Base-by-base conservation (phyloP, 2,888 invertebrate genomes). In the Drosophila nr. fundita region DNA sequence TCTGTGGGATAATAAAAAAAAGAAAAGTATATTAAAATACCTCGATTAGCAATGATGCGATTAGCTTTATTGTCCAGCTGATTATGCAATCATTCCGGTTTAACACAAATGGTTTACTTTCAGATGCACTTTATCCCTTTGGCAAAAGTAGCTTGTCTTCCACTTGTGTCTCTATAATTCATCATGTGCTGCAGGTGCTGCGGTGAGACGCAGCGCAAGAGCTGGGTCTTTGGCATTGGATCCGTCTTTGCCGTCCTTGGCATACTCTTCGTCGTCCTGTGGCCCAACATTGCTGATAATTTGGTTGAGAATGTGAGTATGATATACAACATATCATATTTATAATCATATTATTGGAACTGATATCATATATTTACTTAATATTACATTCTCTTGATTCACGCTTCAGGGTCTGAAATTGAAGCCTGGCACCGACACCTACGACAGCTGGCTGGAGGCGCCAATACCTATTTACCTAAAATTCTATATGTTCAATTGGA, bases 401-500 rank as follows among this genome's bases (percentile, higher is more conserved):
- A 15, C 45, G 21, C 4, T 45, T 24, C 54, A 97, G 96, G 94
- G 96, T 94, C 93, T 97, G 86, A 93, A 94, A 13, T 91, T 97
- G 40, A 93, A 95, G 27, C 93, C 94, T 0, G 93, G 94, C 6
- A 96, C 97, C 0, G 94, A 93, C 68, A 95, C 95, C 34, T 98
- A 95, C 91, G 92, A 94, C 0, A 94, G 96, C 80, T 98, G 98
- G 98, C 94, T 95, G 74, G 95, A 96, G 88, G 96, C 97, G 0
- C 97, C 97, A 0, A 95, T 97, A 73, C 97, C 97, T 0, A 96
- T 97, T 95, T 97, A 96, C 91, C 92, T 97, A 58, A 95, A 96
- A 80, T 94, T 96, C 76, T 95, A 95, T 90, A 93, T 97, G 90
- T 97, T 96, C 90, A 97, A 97, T 92, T 96, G 97, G 94, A 96